phyloP scores from a whole-genome alignment of 2,888 invertebrate species.

The Osmoderma eremita region DNA sequence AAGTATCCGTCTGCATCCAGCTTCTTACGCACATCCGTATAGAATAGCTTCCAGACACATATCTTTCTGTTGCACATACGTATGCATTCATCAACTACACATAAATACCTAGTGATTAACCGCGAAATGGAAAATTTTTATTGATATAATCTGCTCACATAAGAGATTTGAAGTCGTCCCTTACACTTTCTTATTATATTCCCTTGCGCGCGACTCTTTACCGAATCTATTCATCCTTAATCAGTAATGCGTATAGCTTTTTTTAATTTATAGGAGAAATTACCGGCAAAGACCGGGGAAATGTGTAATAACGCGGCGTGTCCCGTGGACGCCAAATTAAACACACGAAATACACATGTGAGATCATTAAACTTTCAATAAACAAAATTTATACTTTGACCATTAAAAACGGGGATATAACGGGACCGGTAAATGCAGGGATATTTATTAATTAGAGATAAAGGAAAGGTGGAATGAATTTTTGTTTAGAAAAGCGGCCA shows the following conservation, averaged over 20 bases:
- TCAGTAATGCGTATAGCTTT: slow-evolving; percentile 17
- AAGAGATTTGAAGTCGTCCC: neutral
- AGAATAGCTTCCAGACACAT: slow-evolving; percentile 6
- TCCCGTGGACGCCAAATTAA: slow-evolving; percentile 20
- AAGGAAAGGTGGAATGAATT: slow-evolving; percentile 15
- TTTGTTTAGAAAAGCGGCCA: slow-evolving; percentile 24
- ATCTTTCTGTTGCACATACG: neutral
- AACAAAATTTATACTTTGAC: slow-evolving; percentile 30
- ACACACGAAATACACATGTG: slow-evolving; percentile 14
- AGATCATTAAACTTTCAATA: slow-evolving; percentile 27
- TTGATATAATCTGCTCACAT: slow-evolving; percentile 10
- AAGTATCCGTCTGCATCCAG: slow-evolving; percentile 4
- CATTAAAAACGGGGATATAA: slow-evolving; percentile 28
- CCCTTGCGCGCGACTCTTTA: neutral
- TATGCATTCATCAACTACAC: neutral
- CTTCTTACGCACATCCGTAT: slow-evolving; percentile 2
- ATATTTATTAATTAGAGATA: slow-evolving; percentile 37
- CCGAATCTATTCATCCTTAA: slow-evolving; percentile 1
- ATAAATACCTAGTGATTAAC: slow-evolving; percentile 17
- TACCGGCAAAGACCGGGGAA: neutral
- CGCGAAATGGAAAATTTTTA: neutral
- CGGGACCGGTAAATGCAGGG: slow-evolving; percentile 15
- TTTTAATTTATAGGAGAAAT: slow-evolving; percentile 35
- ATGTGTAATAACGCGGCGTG: neutral
- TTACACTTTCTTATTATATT: neutral